These are phyloP conservation scores for Chloroceryle inda DNA, from an alignment of 2,797 vertebrate species.

Conservation along the genomic window DNA sequence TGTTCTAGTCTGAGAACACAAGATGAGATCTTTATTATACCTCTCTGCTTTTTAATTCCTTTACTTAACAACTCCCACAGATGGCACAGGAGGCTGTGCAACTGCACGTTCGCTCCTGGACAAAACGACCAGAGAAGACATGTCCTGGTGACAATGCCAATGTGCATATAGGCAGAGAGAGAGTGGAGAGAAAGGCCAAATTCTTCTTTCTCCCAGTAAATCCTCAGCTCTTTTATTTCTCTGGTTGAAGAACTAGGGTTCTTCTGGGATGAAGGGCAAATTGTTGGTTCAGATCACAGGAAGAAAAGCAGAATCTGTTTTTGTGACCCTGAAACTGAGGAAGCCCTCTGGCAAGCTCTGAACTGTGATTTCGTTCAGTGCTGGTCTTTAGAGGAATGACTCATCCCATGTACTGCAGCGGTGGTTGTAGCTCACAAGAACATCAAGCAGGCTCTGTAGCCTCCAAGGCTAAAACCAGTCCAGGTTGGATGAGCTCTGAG, in stretches of 20 bases:
- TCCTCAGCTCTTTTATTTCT: neutral
- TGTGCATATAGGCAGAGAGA: neutral
- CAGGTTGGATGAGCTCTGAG: neutral
- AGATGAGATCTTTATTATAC: constrained; percentile 17
- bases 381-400: neutral
- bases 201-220: neutral
- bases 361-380: neutral
- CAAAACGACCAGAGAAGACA: neutral
- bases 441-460: neutral
- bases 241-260: neutral
- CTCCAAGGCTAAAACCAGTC: neutral
- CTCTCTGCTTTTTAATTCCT: constrained; percentile 24
- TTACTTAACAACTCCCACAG: neutral
- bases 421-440: neutral
- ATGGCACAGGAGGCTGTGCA: constrained; percentile 2
- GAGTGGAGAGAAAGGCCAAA: neutral
- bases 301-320: neutral
- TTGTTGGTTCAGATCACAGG: neutral
- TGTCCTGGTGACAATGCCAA: neutral
- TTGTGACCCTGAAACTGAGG: neutral
- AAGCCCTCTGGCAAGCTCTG: neutral
- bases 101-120: neutral
- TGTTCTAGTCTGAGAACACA: constrained; percentile 28
- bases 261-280: neutral
- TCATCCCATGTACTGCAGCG: neutral